Base-by-base conservation (phyloP, 2,888 invertebrate genomes). In the Trichogramma evanescens region DNA sequence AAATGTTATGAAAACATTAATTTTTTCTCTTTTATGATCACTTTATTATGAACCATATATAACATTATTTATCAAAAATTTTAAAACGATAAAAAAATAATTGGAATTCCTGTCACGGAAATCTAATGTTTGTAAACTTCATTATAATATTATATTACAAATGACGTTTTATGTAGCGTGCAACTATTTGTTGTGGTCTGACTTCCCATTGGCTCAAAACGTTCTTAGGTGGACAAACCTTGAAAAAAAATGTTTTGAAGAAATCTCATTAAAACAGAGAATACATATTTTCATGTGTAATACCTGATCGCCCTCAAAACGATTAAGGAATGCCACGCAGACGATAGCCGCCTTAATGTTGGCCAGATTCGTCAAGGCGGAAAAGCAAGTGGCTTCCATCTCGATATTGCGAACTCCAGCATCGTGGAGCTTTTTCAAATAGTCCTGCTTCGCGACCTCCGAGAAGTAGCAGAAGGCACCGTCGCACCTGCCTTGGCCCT, bases 381-480 rank as follows among this genome's bases (percentile, higher is more conserved):
- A 91, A 76, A 96, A 95, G 9, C 91, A 89, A 5, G 92, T 83
- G 26, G 91, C 89, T 79, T 96, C 96, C 95, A 95, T 95, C 81
- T 96, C 96, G 69, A 96, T 94, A 78, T 96, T 96, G 40, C 89
- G 85, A 5, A 96, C 90, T 4, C 93, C 93, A 54, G 85, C 80
- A 63, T 85, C 83, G 67, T 86, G 84, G 63, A 93, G 75, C 66
- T 84, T 82, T 70, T 86, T 83, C 70, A 96, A 79, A 75, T 91
- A 96, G 54, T 85, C 85, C 83, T 91, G 85, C 79, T 94, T 95
- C 65, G 95, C 94, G 9, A 82, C 78, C 73, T 90, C 89, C 1
- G 84, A 86, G 80, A 91, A 94, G 70, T 93, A 91, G 78, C 95
- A 95, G 80, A 95, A 94, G 7, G 94, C 95, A 2, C 95, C 95